These are phyloP conservation scores for Parotia lawesii DNA, from an alignment of 2,113 vertebrate genomes.

Conservation along the genomic window DNA sequence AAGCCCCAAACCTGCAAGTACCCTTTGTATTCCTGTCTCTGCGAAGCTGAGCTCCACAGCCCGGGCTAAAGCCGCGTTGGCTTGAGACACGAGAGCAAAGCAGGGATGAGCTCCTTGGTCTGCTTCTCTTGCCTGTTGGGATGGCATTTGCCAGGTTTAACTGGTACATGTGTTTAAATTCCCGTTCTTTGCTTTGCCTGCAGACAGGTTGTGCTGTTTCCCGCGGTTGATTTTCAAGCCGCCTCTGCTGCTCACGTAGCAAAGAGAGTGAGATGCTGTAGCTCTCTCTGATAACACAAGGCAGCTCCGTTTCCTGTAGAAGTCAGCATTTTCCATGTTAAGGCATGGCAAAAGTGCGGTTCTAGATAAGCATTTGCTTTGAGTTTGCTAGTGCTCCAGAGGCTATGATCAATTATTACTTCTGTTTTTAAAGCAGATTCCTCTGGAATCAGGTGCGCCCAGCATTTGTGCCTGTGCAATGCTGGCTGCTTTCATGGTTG, in stretches of 20 bases:
- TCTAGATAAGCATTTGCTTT: not conserved
- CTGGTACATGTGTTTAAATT: not conserved
- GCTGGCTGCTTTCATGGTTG: not conserved
- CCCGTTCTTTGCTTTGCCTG: not conserved
- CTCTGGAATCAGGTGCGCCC: not conserved
- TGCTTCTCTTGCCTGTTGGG: not conserved
- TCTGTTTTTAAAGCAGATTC: not conserved
- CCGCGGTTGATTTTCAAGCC: not conserved
- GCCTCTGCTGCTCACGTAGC: not conserved
- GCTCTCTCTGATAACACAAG: not conserved
- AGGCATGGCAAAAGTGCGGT: not conserved
- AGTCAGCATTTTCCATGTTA: not conserved
- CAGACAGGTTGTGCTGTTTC: not conserved
- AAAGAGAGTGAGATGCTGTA: not conserved
- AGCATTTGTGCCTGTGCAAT: not conserved
- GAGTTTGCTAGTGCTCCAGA: not conserved
- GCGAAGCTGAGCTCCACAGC: not conserved
- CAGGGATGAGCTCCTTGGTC: not conserved
- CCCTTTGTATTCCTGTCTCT: rapidly evolving
- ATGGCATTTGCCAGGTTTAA: not conserved
- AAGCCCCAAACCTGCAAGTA: not conserved
- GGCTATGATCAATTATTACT: not conserved
- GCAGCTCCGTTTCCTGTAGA: not conserved
- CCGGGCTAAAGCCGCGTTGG: not conserved
- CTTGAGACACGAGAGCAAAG: not conserved